Conservation (phyloP, 2,113 vertebrate species). For the Upupa epops region DNA sequence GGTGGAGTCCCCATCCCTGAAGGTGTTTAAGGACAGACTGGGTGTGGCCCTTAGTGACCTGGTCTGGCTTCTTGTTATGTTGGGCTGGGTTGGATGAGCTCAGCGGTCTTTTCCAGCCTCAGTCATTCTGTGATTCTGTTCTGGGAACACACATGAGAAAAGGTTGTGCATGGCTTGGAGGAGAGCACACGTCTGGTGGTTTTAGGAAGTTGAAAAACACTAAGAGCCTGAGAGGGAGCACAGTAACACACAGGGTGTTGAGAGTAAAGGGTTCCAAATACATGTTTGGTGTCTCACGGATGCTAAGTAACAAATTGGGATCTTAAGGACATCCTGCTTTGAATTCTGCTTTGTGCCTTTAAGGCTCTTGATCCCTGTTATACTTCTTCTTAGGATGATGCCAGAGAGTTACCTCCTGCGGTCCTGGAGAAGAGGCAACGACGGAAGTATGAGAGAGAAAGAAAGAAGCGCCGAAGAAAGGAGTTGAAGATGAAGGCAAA, state of each 20-base stretch:
- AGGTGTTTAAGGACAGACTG: too few relatives aligned
- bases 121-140: neutral
- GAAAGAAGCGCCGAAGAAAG: constrained; percentile 89
- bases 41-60: too few relatives aligned
- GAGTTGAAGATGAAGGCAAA: constrained; percentile 84
- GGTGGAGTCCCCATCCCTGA: too few relatives aligned
- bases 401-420: constrained; percentile 74
- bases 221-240: neutral
- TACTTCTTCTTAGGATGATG: constrained; percentile 68
- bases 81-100: too few relatives aligned
- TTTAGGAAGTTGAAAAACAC: neutral
- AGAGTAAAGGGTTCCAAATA: neutral
- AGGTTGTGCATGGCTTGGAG: neutral
- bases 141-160: neutral
- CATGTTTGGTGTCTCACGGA: neutral
- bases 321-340: neutral
- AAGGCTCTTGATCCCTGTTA: neutral
- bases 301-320: neutral
- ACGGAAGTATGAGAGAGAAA: constrained; percentile 88
- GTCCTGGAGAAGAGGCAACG: constrained; percentile 81
- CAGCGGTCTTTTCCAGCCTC: too few relatives aligned
- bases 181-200: neutral
- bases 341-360: neutral
- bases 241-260: accelerated
- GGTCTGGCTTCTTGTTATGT: too few relatives aligned